Base-by-base conservation (phyloP, 2,113 vertebrate genomes). In the Gambusia affinis region DNA sequence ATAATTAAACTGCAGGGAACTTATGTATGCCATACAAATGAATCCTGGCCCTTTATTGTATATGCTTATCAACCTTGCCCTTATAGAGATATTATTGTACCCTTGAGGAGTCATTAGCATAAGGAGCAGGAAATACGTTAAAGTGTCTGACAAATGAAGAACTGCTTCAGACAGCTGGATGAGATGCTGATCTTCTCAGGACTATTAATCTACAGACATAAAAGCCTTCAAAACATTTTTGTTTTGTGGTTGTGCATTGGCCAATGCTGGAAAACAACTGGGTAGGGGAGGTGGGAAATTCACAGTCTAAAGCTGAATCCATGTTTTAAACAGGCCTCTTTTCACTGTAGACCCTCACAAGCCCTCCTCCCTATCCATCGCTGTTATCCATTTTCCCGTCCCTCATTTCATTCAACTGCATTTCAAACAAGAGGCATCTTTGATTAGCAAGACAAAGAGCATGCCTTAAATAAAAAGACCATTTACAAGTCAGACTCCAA, bases 381-480 rank as follows among this genome's bases (percentile, higher is more conserved):
- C 76, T 80, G 70, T 74, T 60, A 75, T 87, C 87, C 83, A 85
- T 89, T 87, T 86, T 80, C 73, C 80, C 87, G 76, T 84, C 75
- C 88, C 76, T 73, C 19, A 35, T 87, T 89, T 87, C 74, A 86
- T 83, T 92, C 91, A 87, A 69, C 73, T 29, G 73, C 81, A 82
- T 91, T 92, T 94, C 88, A 91, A 93, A 93, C 87, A 90, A 92
- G 89, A 89, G 89, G 87, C 82, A 86, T 91, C 89, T 83, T 88
- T 94, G 88, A 94, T 92, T 92, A 86, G 73, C 85, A 4, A 88
- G 73, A 94, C 91, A 94, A 94, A 94, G 90, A 74, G 81, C 75
- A 79, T 67, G 85, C 91, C 90, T 94, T 94, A 94, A 95, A 94
- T 94, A 95, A 95, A 92, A 94, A 94, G 78, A 94, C 80, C 89